Evolutionary conservation across 2,888 invertebrate species (phyloP).

Genomic region (Leptodirus hochenwartii): DNA sequence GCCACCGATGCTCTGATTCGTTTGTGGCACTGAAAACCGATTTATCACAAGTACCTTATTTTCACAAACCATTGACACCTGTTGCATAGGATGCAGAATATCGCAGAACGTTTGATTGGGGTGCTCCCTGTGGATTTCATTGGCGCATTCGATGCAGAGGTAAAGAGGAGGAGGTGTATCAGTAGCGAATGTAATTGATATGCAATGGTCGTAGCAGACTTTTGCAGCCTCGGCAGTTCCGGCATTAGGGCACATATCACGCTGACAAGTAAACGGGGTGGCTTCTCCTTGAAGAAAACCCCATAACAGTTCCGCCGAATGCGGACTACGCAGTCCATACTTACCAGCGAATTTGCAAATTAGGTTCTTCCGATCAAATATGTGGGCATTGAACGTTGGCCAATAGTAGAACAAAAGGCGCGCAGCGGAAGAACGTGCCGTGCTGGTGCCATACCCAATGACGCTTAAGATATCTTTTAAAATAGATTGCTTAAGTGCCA

Average conservation of each 20-base stretch:
- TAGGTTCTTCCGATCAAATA: constrained; percentile 76
- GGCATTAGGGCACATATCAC: constrained; percentile 79
- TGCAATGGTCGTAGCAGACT: constrained; percentile 86
- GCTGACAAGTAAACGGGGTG: constrained; percentile 71
- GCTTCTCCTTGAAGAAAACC: constrained; percentile 39
- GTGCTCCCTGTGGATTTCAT: constrained; percentile 76
- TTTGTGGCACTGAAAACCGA: too few species aligned
- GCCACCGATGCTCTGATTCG: too few species aligned
- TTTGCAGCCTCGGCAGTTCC: constrained; percentile 77
- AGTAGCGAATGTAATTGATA: constrained; percentile 69
- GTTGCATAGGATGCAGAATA: constrained; percentile 82
- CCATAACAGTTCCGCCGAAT: neutral
- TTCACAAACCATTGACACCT: constrained; percentile 88
- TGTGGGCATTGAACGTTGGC: constrained; percentile 91
- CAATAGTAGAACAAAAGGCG: constrained; percentile 97
- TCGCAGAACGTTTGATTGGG: constrained; percentile 73
- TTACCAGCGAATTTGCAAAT: constrained; percentile 76
- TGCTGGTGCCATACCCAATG: constrained; percentile 90
- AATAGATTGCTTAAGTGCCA: constrained; percentile 81
- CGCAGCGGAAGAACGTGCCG: constrained; percentile 86
- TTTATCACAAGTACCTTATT: constrained; percentile 74
- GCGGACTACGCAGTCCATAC: constrained; percentile 14
- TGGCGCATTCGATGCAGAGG: constrained; percentile 90
- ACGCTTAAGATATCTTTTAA: constrained; percentile 89
- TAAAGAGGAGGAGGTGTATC: constrained; percentile 89